Conservation (phyloP, 2,113 vertebrate genomes). For the Polypterus bichir region DNA sequence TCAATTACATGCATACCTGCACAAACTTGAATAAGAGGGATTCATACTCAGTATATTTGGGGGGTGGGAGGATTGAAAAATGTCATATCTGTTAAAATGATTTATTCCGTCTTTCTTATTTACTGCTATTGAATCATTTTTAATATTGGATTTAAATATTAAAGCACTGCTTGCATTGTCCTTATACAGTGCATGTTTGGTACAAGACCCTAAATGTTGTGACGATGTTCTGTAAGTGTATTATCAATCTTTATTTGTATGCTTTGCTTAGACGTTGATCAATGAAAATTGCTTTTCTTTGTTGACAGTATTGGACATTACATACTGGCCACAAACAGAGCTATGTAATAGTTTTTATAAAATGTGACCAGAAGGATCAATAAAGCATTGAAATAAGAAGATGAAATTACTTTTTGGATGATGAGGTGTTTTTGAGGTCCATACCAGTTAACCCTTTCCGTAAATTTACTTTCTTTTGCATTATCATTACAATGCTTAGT, state of each 20-base stretch:
- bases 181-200: conserved; percentile 30
- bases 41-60: no score
- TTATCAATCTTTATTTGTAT: conserved; percentile 58
- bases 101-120: no score
- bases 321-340: conserved; percentile 28
- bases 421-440: conserved; percentile 29
- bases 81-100: no score
- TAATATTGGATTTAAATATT: conserved; percentile 15
- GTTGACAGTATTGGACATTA: conserved; percentile 48
- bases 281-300: conserved; percentile 55
- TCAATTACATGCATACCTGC: no score
- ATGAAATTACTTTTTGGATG: conserved; percentile 37
- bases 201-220: conserved; percentile 47
- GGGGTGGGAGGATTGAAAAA: no score
- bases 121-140: no score
- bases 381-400: conserved; percentile 49
- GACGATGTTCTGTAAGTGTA: conserved; percentile 47
- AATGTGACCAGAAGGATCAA: conserved; percentile 42
- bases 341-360: conserved; percentile 44
- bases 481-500: no score
- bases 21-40: no score
- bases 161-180: conserved; percentile 32
- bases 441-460: not conserved
- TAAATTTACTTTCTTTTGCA: no score
- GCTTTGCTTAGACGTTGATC: conserved; percentile 46